Evolutionary conservation across 2,113 vertebrate genomes (phyloP), one percentile per base, ranked within the genome.

Genomic region (Scartelaos histophorus): DNA sequence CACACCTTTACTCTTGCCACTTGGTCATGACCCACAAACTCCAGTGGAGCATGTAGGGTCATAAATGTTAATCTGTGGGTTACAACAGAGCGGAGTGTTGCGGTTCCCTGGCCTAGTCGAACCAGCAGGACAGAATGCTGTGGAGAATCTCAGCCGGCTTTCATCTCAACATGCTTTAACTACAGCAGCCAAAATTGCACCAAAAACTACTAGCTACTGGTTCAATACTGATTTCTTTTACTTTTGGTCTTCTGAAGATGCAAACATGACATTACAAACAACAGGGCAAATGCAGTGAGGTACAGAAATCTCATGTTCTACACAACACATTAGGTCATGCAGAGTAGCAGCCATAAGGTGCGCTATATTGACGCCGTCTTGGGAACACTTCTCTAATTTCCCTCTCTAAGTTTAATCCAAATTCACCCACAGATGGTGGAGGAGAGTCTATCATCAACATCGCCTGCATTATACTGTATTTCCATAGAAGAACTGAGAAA

Each of bases 41-140:
- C 83, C 81, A 83, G 53, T 69, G 64, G 76, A 80, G 80, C 90
- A 82, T 67, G 74, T 80, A 82, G 87, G 74, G 88, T 81, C 85
- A 87, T 90, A 84, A 86, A 90, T 90, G 89, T 89, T 90, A 85
- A 89, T 91, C 88, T 88, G 90, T 79, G 66, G 87, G 88, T 87
- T 84, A 84, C 77, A 82, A 85, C 83, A 70, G 81, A 75, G 80
- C 72, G 77, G 78, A 82, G 70, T 77, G 71, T 64, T 67, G 76
- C 74, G 38, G 83, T 72, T 83, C 84, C 86, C 38, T 43, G 38
- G 38, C 73, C 70, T 76, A 81, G 81, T 76, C 66, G 77, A 81
- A 71, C 82, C 88, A 89, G 89, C 87, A 69, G 80, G 88, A 84
- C 80, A 56, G 75, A 72, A 54, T 85, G 85, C 85, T 78, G 78